These are phyloP conservation scores for Tiaroga cobitis DNA, from an alignment of 2,797 vertebrate genomes.

Conservation along the genomic window DNA sequence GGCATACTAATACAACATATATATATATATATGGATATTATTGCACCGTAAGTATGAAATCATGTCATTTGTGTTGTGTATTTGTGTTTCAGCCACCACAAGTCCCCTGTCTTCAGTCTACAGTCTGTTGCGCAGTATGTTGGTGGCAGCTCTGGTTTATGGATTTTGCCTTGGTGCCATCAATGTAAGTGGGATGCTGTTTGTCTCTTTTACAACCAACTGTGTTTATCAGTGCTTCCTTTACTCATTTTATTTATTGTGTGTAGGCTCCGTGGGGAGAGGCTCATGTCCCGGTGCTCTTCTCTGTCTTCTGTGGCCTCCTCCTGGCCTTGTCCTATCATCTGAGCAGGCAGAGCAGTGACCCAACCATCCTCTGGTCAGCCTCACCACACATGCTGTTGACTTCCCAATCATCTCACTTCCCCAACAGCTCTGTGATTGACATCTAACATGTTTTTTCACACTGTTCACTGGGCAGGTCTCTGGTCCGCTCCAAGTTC, in stretches of 20 bases:
- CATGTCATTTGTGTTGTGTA: constrained; percentile 36
- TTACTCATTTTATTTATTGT: constrained; percentile 27
- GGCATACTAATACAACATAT: neutral
- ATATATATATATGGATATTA: too few species aligned
- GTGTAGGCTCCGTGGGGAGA: constrained; percentile 87
- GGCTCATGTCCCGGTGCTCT: constrained; percentile 90
- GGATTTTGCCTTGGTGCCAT: constrained; percentile 91
- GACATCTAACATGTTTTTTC: neutral
- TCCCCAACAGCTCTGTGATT: neutral
- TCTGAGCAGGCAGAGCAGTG: constrained; percentile 91
- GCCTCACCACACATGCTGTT: constrained; percentile 55
- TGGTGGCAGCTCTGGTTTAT: constrained; percentile 85
- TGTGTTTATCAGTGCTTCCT: neutral
- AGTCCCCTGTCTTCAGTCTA: constrained; percentile 89
- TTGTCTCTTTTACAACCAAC: neutral
- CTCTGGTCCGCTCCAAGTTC: constrained; percentile 85
- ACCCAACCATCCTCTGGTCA: constrained; percentile 89
- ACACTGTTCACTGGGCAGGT: constrained; percentile 71
- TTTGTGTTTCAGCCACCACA: constrained; percentile 81
- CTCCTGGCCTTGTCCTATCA: constrained; percentile 90
- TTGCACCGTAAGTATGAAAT: neutral
- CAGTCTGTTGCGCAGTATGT: constrained; percentile 85
- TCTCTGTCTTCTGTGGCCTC: constrained; percentile 90
- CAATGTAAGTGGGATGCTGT: constrained; percentile 76
- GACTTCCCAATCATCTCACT: neutral